Conservation (phyloP, 2,888 invertebrate genomes). For the Nymphalis urticae region DNA sequence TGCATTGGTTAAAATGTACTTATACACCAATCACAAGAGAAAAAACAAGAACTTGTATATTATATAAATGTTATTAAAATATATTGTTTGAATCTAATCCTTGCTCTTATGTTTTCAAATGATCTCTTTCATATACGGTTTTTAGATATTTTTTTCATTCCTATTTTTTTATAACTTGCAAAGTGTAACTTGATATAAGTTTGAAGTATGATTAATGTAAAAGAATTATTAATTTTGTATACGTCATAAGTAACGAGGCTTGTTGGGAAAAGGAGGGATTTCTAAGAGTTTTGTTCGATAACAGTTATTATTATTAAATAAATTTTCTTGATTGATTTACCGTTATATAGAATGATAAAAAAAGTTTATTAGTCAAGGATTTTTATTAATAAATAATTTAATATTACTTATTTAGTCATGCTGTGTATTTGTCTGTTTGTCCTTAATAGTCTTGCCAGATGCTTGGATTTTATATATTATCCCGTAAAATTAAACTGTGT, state of each 20-base stretch:
- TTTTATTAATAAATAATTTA: no score
- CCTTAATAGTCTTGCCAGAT: conserved; percentile 2
- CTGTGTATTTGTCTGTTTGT: no score
- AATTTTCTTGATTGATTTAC: no score
- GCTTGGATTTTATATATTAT: conserved; percentile 2
- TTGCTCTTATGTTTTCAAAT: conserved; percentile 23
- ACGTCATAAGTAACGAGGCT: conserved; percentile 3
- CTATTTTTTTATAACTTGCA: conserved; percentile 7
- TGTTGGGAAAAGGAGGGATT: neutral
- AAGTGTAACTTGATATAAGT: conserved; percentile 3
- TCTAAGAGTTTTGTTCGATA: neutral
- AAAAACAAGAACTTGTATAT: neutral
- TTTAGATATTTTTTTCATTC: conserved; percentile 16
- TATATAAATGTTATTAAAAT: conserved; percentile 6
- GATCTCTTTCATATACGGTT: conserved; percentile 26
- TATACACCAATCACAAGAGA: conserved; percentile 10
- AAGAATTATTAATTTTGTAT: neutral
- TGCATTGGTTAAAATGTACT: conserved; percentile 19
- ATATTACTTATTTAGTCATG: no score
- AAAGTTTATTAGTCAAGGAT: no score
- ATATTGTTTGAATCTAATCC: conserved; percentile 9
- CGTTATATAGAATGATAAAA: no score
- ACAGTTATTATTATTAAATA: no score
- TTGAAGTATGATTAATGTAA: neutral
- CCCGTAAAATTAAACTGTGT: conserved; percentile 1